Evolutionary conservation across 1,140 invertebrate genomes (phyloP).

Genomic region (Hesperophylax magnus): DNA sequence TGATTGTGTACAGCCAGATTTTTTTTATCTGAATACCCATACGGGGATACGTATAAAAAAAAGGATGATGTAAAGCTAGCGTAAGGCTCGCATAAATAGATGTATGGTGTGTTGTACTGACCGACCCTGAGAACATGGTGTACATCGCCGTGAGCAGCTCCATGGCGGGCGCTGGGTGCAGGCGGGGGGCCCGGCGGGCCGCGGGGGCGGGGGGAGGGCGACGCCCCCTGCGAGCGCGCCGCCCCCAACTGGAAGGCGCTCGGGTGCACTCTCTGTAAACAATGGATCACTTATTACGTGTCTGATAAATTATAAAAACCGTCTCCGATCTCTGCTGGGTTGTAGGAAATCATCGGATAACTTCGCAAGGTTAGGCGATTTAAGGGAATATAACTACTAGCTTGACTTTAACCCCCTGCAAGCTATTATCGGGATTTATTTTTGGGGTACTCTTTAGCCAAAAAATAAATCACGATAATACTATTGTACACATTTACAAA

Average conservation of each 20-base stretch:
- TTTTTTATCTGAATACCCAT: too few species aligned
- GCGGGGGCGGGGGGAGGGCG: slow-evolving; percentile 63
- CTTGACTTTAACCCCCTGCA: too few species aligned
- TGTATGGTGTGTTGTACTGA: slow-evolving; percentile 1
- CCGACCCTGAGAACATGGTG: slow-evolving; percentile 61
- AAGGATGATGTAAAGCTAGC: too few species aligned
- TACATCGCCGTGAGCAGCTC: slow-evolving; percentile 70
- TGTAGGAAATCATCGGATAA: neutral
- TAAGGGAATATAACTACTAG: too few species aligned
- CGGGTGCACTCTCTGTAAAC: slow-evolving; percentile 61
- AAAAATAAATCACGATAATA: too few species aligned
- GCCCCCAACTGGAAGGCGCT: slow-evolving; percentile 65
- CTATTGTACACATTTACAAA: too few species aligned
- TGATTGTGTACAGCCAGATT: too few species aligned
- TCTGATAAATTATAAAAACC: neutral
- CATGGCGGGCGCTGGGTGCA: slow-evolving; percentile 63
- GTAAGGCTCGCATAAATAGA: too few species aligned
- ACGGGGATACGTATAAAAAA: too few species aligned
- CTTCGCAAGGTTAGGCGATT: too few species aligned
- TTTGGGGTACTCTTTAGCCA: too few species aligned
- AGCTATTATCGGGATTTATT: too few species aligned
- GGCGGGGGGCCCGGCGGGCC: slow-evolving; percentile 2
- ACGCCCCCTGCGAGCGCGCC: slow-evolving; percentile 57
- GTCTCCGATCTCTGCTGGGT: neutral
- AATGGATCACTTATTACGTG: neutral